Conservation (phyloP, 1,140 invertebrate species). For the Anthonomus grandis region DNA sequence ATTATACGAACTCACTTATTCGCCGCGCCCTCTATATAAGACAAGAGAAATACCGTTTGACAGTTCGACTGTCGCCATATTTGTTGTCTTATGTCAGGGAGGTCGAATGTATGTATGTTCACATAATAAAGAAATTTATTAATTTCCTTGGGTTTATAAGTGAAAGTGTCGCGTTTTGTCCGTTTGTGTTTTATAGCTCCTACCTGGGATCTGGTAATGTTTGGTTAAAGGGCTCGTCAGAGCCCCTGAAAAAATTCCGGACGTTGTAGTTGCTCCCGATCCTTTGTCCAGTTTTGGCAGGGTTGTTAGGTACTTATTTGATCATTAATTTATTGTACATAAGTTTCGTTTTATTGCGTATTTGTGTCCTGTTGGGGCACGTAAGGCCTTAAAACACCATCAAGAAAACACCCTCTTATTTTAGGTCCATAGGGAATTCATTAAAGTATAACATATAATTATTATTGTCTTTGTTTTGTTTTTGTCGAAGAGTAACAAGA, state of each 20-base stretch:
- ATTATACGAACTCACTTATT: too few relatives aligned
- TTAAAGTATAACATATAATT: neutral
- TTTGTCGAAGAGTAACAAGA: neutral
- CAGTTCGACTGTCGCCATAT: slow-evolving; percentile 52
- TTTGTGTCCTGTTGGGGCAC: neutral
- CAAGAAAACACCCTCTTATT: neutral
- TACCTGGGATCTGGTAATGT: slow-evolving; percentile 19
- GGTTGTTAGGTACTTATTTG: slow-evolving; percentile 36
- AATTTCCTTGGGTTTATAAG: slow-evolving; percentile 29
- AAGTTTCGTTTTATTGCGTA: neutral
- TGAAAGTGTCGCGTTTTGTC: slow-evolving; percentile 26
- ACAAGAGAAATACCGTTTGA: too few relatives aligned
- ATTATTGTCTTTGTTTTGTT: neutral
- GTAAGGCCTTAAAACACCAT: neutral
- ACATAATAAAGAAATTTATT: slow-evolving; percentile 37
- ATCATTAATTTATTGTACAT: slow-evolving; percentile 36
- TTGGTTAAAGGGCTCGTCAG: slow-evolving; percentile 24
- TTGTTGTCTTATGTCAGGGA: slow-evolving; percentile 58
- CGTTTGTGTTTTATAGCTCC: slow-evolving; percentile 10
- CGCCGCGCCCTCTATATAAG: too few relatives aligned
- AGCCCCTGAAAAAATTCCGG: slow-evolving; percentile 6
- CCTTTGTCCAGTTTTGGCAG: slow-evolving; percentile 22
- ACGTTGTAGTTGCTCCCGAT: slow-evolving; percentile 4
- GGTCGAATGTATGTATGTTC: slow-evolving; percentile 44
- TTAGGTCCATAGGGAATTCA: neutral